These are phyloP conservation scores for Halictus quadricinctus DNA, from an alignment of 2,888 invertebrate genomes.

Conservation along the genomic window DNA sequence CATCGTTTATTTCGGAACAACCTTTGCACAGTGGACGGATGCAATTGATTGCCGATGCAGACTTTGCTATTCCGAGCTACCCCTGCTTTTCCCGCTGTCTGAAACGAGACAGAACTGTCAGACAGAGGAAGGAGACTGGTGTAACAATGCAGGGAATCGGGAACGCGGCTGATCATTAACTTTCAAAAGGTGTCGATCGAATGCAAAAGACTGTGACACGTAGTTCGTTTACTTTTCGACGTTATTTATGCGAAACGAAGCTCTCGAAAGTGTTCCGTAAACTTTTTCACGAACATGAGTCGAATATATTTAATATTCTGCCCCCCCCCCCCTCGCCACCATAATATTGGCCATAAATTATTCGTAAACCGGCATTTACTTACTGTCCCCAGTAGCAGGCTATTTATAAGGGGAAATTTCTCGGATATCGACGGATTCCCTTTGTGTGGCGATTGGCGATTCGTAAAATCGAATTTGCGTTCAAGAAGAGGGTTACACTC, in stretches of 20 bases:
- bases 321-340: too few relatives aligned
- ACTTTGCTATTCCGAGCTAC: slow-evolving; percentile 22
- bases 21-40: slow-evolving; percentile 25
- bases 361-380: neutral
- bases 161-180: slow-evolving; percentile 25
- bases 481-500: neutral
- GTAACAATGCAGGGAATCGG: slow-evolving; percentile 24
- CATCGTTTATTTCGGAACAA: neutral
- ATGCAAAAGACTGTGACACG: slow-evolving; percentile 23
- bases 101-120: slow-evolving; percentile 27
- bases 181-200: slow-evolving; percentile 11
- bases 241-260: slow-evolving; percentile 20
- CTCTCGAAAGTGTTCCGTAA: slow-evolving; percentile 1
- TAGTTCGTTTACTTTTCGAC: slow-evolving; percentile 13
- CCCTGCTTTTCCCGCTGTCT: neutral
- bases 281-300: neutral
- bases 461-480: neutral
- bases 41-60: slow-evolving; percentile 35
- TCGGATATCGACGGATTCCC: neutral
- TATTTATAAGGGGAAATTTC: neutral
- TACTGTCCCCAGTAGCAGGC: neutral
- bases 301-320: slow-evolving; percentile 14
- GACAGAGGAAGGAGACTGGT: slow-evolving; percentile 8
- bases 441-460: neutral
- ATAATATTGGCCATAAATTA: slow-evolving; percentile 8